A percentile compares a stretch with the other conserved stretches of the same genome.
Evolutionary conservation across 2,888 invertebrate genomes (phyloP).

Genomic region (Desoria tigrina): DNA sequence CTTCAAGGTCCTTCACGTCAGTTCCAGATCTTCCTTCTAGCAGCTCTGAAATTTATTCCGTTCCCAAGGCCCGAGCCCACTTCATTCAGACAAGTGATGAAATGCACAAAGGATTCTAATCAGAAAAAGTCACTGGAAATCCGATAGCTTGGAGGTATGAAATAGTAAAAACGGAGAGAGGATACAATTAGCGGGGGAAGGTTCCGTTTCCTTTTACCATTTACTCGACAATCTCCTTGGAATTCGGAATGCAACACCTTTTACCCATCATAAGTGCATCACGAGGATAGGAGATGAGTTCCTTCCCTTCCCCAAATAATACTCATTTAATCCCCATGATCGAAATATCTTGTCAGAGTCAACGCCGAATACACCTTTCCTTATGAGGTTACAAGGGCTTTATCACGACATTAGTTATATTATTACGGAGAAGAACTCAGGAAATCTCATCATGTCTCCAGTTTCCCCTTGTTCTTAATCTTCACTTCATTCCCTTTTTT

Average conservation of each 20-base stretch:
- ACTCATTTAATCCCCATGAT: slow-evolving; percentile 37
- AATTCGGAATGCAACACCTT: too few species aligned
- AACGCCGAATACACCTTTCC: neutral
- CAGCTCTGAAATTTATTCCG: neutral
- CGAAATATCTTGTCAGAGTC: neutral
- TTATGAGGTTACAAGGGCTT: neutral
- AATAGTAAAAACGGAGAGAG: too few species aligned
- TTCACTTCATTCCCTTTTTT: slow-evolving; percentile 20
- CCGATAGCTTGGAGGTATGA: too few species aligned
- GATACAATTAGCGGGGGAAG: too few species aligned
- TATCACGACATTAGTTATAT: neutral
- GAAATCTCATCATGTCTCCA: slow-evolving; percentile 5
- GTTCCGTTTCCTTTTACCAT: too few species aligned
- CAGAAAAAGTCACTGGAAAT: too few species aligned
- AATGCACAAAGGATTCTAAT: too few species aligned
- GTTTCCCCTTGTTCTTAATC: slow-evolving; percentile 27
- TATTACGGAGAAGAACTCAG: neutral
- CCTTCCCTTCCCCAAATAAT: slow-evolving; percentile 11
- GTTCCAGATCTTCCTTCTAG: neutral
- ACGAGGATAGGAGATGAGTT: too few species aligned
- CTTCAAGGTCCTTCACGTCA: neutral
- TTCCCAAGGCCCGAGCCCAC: too few species aligned
- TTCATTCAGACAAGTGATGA: too few species aligned
- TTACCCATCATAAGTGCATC: too few species aligned
- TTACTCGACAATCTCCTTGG: too few species aligned